These are phyloP conservation scores for Nycticorax nycticorax DNA, from an alignment of 2,113 vertebrate species.

Conservation along the genomic window DNA sequence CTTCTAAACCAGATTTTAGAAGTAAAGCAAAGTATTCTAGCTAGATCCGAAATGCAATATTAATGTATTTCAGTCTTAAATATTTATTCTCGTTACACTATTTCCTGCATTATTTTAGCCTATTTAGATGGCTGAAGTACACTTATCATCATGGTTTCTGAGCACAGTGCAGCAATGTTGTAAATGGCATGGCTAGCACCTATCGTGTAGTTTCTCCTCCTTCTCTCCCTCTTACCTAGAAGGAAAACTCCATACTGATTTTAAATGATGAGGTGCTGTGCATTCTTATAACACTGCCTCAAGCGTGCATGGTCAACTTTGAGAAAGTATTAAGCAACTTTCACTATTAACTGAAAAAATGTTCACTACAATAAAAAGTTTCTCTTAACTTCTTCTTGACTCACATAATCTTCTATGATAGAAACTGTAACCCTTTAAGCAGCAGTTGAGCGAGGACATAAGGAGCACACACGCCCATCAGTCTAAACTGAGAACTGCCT, in stretches of 20 bases:
- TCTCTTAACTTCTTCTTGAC: neutral
- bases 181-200: neutral
- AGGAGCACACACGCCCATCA: neutral
- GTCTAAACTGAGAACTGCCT: neutral
- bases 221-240: neutral
- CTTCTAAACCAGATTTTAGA: neutral
- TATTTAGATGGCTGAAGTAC: neutral
- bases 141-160: neutral
- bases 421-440: neutral
- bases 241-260: neutral
- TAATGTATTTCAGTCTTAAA: neutral
- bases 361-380: neutral
- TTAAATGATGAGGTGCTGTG: neutral
- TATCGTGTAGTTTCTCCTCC: neutral
- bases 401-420: neutral
- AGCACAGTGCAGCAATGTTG: neutral
- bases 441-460: neutral
- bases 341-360: neutral
- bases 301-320: neutral
- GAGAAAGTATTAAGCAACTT: neutral
- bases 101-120: neutral
- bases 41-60: neutral
- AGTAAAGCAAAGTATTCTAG: neutral
- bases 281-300: neutral
- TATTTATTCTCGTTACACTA: slow-evolving; percentile 2